A percentile compares a stretch with the other conserved stretches of the same genome.
phyloP scores from a whole-genome alignment of 2,888 invertebrate genomes.

The Dicyrtoma fusca region DNA sequence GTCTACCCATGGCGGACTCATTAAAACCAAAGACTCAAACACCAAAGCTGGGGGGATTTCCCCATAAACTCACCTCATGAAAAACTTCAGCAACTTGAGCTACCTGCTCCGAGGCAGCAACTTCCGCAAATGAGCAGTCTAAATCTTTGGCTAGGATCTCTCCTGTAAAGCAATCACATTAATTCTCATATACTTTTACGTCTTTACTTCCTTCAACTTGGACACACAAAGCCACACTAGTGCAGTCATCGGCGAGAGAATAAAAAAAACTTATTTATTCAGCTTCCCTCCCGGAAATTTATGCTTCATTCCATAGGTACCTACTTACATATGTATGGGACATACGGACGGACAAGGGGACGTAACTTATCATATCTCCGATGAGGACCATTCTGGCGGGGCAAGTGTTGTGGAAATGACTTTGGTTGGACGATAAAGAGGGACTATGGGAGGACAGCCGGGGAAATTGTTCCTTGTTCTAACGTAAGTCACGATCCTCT shows the following conservation, averaged over 20 bases:
- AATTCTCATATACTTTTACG: constrained; percentile 18
- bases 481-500: constrained; percentile 15
- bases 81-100: constrained; percentile 82
- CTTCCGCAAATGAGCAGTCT: constrained; percentile 84
- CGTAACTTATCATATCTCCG: too few relatives aligned
- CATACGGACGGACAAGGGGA: too few relatives aligned
- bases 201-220: background rate
- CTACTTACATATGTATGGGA: too few relatives aligned
- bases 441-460: background rate
- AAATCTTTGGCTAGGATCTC: constrained; percentile 85
- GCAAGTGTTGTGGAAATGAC: too few relatives aligned
- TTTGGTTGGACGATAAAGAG: background rate
- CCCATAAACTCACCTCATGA: constrained; percentile 67
- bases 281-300: too few relatives aligned
- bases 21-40: constrained; percentile 9
- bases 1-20: background rate
- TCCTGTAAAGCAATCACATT: constrained; percentile 58
- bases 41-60: background rate
- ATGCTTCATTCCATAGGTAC: too few relatives aligned
- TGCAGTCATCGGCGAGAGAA: too few relatives aligned
- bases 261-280: too few relatives aligned
- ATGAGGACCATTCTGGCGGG: too few relatives aligned
- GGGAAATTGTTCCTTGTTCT: constrained; percentile 15
- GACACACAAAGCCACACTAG: too few relatives aligned
- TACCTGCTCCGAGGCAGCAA: constrained; percentile 83